Conservation (phyloP, 2,113 vertebrate genomes). For the Crocuta crocuta region DNA sequence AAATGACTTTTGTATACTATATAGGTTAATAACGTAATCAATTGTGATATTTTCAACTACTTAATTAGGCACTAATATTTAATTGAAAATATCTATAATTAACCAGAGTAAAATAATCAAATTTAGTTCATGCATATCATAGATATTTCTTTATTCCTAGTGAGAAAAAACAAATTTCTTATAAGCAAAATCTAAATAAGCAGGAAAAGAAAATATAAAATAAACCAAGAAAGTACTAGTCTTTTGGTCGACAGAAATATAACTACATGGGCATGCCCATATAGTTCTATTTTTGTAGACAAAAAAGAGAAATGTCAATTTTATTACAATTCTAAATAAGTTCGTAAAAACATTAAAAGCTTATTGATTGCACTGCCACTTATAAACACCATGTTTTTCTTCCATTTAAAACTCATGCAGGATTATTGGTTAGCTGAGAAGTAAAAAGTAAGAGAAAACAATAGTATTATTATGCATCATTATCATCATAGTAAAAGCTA, state of each 20-base stretch:
- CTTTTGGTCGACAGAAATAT: background rate
- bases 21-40: background rate
- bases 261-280: background rate
- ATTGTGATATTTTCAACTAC: background rate
- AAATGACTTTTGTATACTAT: background rate
- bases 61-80: slow-evolving; percentile 24
- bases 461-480: background rate
- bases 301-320: background rate
- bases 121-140: background rate
- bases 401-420: background rate
- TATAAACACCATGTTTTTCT: background rate
- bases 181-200: background rate
- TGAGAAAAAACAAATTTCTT: background rate
- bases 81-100: background rate
- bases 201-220: slow-evolving; percentile 9
- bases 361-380: background rate
- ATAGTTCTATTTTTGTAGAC: background rate
- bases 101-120: background rate
- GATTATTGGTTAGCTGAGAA: background rate
- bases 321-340: background rate
- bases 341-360: background rate
- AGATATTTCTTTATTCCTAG: background rate
- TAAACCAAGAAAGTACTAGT: background rate
- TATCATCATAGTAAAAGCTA: background rate
- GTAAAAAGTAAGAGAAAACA: background rate